phyloP scores from a whole-genome alignment of 1,140 invertebrate genomes.

The Agrilus planipennis region DNA sequence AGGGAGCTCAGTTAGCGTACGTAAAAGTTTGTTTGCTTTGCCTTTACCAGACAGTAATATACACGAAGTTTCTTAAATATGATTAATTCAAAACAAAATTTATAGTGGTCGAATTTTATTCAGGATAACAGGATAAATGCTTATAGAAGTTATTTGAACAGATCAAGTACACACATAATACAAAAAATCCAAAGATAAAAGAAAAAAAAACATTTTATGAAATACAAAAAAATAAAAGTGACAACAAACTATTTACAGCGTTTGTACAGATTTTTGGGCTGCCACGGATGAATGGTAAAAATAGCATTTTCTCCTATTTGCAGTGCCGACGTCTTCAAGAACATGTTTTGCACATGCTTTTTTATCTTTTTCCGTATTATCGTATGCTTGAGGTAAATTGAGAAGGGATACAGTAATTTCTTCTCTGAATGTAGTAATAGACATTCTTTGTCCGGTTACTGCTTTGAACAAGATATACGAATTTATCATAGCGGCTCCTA shows the following conservation, averaged over 20 bases:
- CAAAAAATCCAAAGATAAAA: slow-evolving; percentile 2
- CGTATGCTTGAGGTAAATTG: neutral
- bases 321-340: slow-evolving; percentile 1
- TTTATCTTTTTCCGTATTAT: neutral
- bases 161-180: slow-evolving; percentile 6
- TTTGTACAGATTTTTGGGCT: slow-evolving; percentile 5
- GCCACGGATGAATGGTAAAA: slow-evolving; percentile 1
- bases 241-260: neutral
- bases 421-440: slow-evolving; percentile 10
- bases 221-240: no score
- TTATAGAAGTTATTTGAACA: neutral
- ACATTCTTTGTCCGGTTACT: slow-evolving; percentile 9
- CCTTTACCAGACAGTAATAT: no score
- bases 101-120: no score
- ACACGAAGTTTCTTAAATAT: no score
- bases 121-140: neutral
- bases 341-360: neutral
- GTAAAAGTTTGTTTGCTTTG: neutral
- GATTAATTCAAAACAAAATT: no score
- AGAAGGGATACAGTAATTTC: neutral
- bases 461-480: slow-evolving; percentile 17
- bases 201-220: neutral
- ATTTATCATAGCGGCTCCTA: slow-evolving; percentile 25
- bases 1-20: neutral
- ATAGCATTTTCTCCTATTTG: slow-evolving; percentile 1